Evolutionary conservation across 2,113 vertebrate species (phyloP).

Genomic region (Neopipo cinnamomea): DNA sequence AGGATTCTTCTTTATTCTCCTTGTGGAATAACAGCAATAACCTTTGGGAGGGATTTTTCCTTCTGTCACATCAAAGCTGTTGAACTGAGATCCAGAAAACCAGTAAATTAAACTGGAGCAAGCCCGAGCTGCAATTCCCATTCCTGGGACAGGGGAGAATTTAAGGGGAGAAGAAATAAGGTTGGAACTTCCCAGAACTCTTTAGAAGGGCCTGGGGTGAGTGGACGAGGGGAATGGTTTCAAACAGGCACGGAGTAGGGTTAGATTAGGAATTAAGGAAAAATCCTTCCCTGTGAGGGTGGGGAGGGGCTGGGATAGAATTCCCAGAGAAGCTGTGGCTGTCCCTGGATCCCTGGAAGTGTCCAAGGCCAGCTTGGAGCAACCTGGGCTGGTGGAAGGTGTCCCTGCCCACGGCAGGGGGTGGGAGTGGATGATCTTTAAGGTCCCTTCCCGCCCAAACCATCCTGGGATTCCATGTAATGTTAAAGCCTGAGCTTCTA

Average conservation of each 20-base stretch:
- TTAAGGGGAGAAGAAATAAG: background rate
- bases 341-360: background rate
- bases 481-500: background rate
- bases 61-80: background rate
- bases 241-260: background rate
- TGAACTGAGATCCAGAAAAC: background rate
- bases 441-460: accelerated
- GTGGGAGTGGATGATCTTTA: accelerated
- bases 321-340: background rate
- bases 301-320: background rate
- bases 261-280: background rate
- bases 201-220: background rate
- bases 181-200: background rate
- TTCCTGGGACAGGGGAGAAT: background rate
- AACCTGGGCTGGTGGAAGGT: background rate
- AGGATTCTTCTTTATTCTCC: background rate
- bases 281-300: background rate
- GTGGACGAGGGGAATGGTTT: no score
- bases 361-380: background rate
- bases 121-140: background rate
- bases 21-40: background rate
- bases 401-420: background rate
- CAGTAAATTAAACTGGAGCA: background rate
- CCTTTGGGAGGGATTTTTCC: background rate
- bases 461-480: background rate